These are phyloP conservation scores for Phaetusa simplex DNA, from an alignment of 2,113 vertebrate species.

Conservation along the genomic window DNA sequence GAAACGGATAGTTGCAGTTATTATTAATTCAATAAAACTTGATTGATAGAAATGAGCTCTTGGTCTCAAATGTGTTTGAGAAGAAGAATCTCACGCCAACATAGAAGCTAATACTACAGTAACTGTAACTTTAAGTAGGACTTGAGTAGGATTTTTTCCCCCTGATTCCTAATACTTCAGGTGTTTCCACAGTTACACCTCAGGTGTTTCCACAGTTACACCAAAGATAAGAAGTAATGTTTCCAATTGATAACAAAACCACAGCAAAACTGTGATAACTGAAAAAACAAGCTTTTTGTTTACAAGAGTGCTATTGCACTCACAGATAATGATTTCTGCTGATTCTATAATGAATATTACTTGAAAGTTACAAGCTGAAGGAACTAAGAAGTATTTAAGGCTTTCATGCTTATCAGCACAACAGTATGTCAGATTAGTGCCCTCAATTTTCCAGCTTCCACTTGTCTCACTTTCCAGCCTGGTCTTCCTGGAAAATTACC, in stretches of 20 bases:
- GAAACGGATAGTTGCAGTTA: neutral
- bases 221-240: neutral
- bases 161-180: neutral
- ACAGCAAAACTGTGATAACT: neutral
- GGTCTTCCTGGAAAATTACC: constrained; percentile 6
- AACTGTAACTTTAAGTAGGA: neutral
- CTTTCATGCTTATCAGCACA: neutral
- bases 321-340: neutral
- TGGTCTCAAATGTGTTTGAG: neutral
- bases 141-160: neutral
- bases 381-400: neutral
- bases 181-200: neutral
- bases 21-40: constrained; percentile 9
- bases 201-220: neutral
- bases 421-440: neutral
- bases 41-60: neutral
- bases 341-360: neutral
- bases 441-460: neutral
- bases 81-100: neutral
- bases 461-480: neutral
- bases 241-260: neutral
- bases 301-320: neutral
- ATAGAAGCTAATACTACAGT: neutral
- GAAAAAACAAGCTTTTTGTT: neutral
- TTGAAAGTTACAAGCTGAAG: neutral